Evolutionary conservation across 2,888 invertebrate genomes (phyloP), one percentile per base, ranked within the genome.

Genomic region (Argyresthia albistria): DNA sequence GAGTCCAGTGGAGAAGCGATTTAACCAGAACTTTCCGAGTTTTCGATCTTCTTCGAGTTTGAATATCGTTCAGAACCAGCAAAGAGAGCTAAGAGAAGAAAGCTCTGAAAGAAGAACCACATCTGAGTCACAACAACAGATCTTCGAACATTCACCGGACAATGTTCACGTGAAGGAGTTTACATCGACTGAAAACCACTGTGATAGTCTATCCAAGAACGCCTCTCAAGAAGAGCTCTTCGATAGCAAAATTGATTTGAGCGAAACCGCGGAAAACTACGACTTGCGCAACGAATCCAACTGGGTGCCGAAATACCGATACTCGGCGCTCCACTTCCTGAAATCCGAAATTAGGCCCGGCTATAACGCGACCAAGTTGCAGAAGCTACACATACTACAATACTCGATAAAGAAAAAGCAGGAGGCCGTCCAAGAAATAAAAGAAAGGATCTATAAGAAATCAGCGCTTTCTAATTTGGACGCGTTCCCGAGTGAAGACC

Each of bases 311-410:
- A 88, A 87, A 56, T 83, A 75, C 56, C 66, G 88, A 53, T 84
- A 84, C 58, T 66, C 88, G 57, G 79, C 86, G 8, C 65, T 90
- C 11, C 89, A 78, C 58, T 89, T 91, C 59, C 68, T 88, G 0
- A 88, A 87, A 58, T 86, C 86, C 1, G 93, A 94, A 66, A 89
- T 94, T 50, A 89, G 92, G 56, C 89, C 89, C 2, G 95, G 95
- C 68, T 95, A 95, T 64, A 91, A 90, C 46, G 89, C 94, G 7
- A 89, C 89, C 1, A 93, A 93, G 58, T 73, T 96, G n/a, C 89
- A 92, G 53, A 90, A 89, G 62, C 65, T 94, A 37, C 93, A 93
- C 68, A 86, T 90, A 43, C 73, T 92, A 12, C 94, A 94, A 82
- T 91, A 94, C 58, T 89, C 91, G 4, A 91, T 93, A 54, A 92